These are phyloP conservation scores for Callithrix jacchus DNA, from an alignment of 2,113 vertebrate genomes.

Conservation along the genomic window DNA sequence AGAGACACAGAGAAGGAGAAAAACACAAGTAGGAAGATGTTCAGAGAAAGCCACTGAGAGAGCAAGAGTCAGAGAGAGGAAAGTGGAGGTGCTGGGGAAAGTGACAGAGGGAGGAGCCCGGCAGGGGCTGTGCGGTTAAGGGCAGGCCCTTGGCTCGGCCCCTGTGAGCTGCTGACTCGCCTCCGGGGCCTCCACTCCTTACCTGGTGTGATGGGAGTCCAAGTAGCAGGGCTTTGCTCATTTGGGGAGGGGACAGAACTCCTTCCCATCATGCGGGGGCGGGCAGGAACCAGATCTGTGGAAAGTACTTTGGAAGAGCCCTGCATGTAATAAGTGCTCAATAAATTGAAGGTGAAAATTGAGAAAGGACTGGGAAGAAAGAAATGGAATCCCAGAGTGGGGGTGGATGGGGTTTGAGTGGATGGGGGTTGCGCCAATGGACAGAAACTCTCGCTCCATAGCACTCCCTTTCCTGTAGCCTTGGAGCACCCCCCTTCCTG, in stretches of 20 bases:
- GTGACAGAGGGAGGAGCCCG: no score
- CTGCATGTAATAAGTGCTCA: not conserved
- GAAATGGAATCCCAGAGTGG: accelerated
- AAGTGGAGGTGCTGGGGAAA: not conserved
- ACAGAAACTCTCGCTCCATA: accelerated
- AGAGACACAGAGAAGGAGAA: not conserved
- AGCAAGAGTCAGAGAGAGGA: not conserved
- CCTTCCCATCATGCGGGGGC: accelerated
- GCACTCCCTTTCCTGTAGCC: accelerated
- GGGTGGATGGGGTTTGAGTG: not conserved
- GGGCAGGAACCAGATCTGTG: accelerated
- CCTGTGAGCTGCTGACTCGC: not conserved
- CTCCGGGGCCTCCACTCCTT: not conserved
- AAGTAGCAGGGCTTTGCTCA: not conserved
- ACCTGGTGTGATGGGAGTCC: not conserved
- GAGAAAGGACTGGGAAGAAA: not conserved
- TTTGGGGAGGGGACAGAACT: not conserved
- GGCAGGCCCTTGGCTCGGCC: not conserved
- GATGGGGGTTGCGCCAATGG: accelerated
- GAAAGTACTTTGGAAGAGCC: not conserved
- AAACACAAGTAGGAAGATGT: not conserved
- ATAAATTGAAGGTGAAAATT: accelerated
- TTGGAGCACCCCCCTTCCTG: not conserved
- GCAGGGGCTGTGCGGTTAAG: accelerated
- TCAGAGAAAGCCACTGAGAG: not conserved